Evolutionary conservation across 2,797 vertebrate species (phyloP), one percentile per base, ranked within the genome.

Genomic region (Lateolabrax maculatus): DNA sequence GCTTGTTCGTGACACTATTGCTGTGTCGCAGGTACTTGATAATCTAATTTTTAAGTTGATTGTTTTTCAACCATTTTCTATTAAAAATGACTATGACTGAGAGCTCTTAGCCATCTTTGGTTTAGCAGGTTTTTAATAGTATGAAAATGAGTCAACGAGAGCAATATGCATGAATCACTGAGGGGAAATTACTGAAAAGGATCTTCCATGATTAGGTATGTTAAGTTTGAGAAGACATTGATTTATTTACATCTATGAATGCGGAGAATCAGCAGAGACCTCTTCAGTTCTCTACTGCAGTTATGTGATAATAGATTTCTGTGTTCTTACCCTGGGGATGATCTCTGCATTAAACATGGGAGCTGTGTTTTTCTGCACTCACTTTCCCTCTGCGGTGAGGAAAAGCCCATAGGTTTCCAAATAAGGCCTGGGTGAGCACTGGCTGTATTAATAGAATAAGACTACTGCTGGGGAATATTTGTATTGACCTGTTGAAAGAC

Each of bases 391-490:
- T 34, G 21, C 10, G 55, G 12, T 46, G 53, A 76, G 78, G 68
- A 81, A 84, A 80, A 89, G 65, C 83, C 83, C 81, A 63, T 77
- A 67, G 75, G 73, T 84, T 89, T 90, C 91, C 90, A 90, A 93
- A 94, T 93, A 93, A 93, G 93, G 92, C 61, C 58, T 81, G 69
- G 1, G 66, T 68, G 79, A 91, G 88, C 21, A 46, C 77, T 41
- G 69, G 74, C 68, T 31, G 84, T 94, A 93, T 94, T 95, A 93
- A 93, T 93, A 94, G 91, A 89, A 81, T 77, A 79, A 78, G 78
- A 75, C 88, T 81, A 80, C 85, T 89, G 83, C 86, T 80, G 78
- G 72, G 89, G 85, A 91, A 90, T 94, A 90, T 94, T 91, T 94
- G 88, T 91, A 91, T 94, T 93, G 92, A 91, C 89, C 84, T 80